These are phyloP conservation scores for Syngnathus floridae DNA, from an alignment of 2,113 vertebrate genomes.

Conservation along the genomic window DNA sequence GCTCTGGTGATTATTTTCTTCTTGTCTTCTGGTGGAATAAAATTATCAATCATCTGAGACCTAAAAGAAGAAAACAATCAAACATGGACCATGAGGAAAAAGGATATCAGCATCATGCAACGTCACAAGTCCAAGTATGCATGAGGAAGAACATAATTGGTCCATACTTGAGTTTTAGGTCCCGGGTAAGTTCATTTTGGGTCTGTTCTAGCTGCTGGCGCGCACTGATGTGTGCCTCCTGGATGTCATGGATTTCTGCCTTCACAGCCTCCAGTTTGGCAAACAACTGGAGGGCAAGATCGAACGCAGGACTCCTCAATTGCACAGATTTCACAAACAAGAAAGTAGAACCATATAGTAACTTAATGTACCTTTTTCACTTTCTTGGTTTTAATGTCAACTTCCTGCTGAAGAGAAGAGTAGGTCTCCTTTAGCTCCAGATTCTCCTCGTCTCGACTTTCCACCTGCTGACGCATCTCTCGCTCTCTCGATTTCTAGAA, in stretches of 20 bases:
- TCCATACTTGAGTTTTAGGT: slow-evolving; percentile 91
- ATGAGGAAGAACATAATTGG: not conserved
- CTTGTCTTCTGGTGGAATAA: slow-evolving; percentile 92
- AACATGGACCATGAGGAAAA: not conserved
- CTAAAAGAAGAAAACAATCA: slow-evolving; percentile 57
- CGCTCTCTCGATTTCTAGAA: slow-evolving; percentile 88
- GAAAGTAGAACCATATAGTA: not conserved
- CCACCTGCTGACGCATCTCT: slow-evolving; percentile 96
- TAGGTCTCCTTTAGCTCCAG: slow-evolving; percentile 95
- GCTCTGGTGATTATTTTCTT: slow-evolving; percentile 89
- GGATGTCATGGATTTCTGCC: slow-evolving; percentile 89
- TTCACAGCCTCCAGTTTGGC: slow-evolving; percentile 96
- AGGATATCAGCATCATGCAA: too few species aligned
- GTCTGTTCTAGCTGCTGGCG: slow-evolving; percentile 93
- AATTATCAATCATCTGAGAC: slow-evolving; percentile 95
- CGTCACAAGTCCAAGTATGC: not conserved
- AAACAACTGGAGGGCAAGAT: slow-evolving; percentile 76
- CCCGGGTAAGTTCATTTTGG: slow-evolving; percentile 91
- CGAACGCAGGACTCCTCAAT: not conserved
- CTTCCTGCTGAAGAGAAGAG: slow-evolving; percentile 94
- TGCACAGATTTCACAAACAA: not conserved
- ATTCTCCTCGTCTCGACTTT: slow-evolving; percentile 88
- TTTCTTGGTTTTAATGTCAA: slow-evolving; percentile 98
- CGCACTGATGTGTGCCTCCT: slow-evolving; percentile 89
- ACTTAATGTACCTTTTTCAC: slow-evolving; percentile 86